Evolutionary conservation across 2,797 vertebrate species (phyloP).

Genomic region (Alcedo atthis): DNA sequence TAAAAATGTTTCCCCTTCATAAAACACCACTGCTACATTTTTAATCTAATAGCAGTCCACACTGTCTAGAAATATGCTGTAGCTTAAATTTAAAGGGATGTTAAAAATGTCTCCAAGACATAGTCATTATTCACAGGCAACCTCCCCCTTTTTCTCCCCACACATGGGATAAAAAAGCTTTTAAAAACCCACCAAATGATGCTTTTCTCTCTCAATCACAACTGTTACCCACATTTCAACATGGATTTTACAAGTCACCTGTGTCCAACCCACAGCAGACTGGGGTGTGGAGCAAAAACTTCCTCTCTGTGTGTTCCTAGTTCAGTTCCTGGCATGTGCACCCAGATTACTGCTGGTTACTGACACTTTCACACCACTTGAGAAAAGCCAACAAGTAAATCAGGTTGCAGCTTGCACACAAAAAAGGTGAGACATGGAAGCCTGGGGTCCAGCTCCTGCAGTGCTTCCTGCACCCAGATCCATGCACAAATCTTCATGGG

Average conservation of each 20-base stretch:
- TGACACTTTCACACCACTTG: background rate
- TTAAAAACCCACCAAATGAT: background rate
- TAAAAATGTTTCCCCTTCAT: conserved; percentile 47
- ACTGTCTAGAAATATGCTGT: background rate
- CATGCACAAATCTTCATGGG: background rate
- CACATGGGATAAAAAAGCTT: background rate
- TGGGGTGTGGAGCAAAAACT: background rate
- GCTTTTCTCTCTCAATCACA: background rate
- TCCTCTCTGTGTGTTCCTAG: background rate
- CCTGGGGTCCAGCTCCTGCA: background rate
- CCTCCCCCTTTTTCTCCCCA: background rate
- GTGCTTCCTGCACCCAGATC: background rate
- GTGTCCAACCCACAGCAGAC: background rate
- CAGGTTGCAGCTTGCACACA: background rate
- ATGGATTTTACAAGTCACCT: background rate
- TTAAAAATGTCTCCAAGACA: conserved; percentile 22
- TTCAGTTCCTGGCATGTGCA: background rate
- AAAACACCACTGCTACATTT: conserved; percentile 31
- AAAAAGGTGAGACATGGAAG: background rate
- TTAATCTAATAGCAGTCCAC: conserved; percentile 26
- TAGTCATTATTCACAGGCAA: background rate
- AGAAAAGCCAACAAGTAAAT: background rate
- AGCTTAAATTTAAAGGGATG: conserved; percentile 26
- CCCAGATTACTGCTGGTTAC: background rate
- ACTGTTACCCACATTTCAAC: background rate